Evolutionary conservation across 2,888 invertebrate species (phyloP).

Genomic region (Noctua pronuba): DNA sequence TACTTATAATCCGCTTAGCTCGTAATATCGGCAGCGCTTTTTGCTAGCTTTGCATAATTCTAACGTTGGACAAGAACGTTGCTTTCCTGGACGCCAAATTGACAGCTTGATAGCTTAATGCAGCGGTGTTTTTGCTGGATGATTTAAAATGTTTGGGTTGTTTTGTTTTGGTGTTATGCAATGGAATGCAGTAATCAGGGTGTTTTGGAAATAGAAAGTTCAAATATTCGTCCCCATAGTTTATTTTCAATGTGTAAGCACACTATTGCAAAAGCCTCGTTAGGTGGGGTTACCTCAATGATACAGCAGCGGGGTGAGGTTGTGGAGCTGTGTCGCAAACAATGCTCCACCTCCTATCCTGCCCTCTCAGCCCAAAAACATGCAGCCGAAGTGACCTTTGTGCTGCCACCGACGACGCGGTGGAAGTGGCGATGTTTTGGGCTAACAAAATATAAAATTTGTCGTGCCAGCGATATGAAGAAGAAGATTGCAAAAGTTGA

Average conservation of each 20-base stretch:
- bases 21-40: constrained; percentile 63
- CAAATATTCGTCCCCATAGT: background rate
- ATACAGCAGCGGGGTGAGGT: no score
- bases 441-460: no score
- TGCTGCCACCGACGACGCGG: no score
- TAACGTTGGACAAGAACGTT: constrained; percentile 58
- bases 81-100: constrained; percentile 65
- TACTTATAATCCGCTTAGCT: constrained; percentile 64
- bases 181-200: background rate
- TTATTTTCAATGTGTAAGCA: background rate
- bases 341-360: no score
- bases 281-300: no score
- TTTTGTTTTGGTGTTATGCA: constrained; percentile 8
- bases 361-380: no score
- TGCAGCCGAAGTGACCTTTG: no score
- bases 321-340: no score
- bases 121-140: constrained; percentile 41
- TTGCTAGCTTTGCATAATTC: constrained; percentile 67
- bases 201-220: background rate
- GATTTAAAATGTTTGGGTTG: background rate
- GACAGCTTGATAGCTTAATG: constrained; percentile 67
- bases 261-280: background rate
- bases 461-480: no score
- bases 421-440: no score
- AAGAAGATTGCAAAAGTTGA: background rate